Conservation (phyloP, 2,888 invertebrate species). For the Petrophora chlorosata region DNA sequence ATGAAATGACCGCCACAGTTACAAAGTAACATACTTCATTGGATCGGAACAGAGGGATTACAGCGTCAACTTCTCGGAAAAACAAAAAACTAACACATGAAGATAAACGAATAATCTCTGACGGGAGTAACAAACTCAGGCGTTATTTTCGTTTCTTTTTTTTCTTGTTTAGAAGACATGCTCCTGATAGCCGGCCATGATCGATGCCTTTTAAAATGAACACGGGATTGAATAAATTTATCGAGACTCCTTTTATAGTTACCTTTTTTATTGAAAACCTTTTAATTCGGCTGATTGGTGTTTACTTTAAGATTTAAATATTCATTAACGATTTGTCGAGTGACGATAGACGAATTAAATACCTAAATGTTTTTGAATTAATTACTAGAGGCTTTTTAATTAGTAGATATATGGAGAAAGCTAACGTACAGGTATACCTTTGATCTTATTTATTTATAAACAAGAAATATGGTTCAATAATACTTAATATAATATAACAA, state of each 20-base stretch:
- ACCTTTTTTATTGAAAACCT: slow-evolving; percentile 46
- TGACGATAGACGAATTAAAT: not conserved
- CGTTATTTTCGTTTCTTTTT: slow-evolving; percentile 44
- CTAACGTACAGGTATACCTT: no score
- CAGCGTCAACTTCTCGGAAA: not conserved
- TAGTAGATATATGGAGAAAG: no score
- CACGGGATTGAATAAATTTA: slow-evolving; percentile 64
- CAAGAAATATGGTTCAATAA: no score
- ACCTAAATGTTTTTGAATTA: no score
- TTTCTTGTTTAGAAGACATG: slow-evolving; percentile 31
- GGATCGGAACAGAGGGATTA: not conserved
- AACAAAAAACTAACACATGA: slow-evolving; percentile 3
- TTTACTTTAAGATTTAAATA: slow-evolving; percentile 50
- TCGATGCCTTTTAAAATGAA: slow-evolving; percentile 68
- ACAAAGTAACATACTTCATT: not conserved
- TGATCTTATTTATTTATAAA: no score
- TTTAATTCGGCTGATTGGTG: slow-evolving; percentile 53
- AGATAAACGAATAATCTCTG: slow-evolving; percentile 37
- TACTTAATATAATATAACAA: no score
- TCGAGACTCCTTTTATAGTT: slow-evolving; percentile 49
- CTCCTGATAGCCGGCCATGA: slow-evolving; percentile 45
- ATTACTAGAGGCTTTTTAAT: no score
- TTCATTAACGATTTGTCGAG: slow-evolving; percentile 14
- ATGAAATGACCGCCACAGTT: no score
- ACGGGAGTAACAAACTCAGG: slow-evolving; percentile 42